Evolutionary conservation across 1,140 invertebrate species (phyloP).

Genomic region (Araneus ventricosus): DNA sequence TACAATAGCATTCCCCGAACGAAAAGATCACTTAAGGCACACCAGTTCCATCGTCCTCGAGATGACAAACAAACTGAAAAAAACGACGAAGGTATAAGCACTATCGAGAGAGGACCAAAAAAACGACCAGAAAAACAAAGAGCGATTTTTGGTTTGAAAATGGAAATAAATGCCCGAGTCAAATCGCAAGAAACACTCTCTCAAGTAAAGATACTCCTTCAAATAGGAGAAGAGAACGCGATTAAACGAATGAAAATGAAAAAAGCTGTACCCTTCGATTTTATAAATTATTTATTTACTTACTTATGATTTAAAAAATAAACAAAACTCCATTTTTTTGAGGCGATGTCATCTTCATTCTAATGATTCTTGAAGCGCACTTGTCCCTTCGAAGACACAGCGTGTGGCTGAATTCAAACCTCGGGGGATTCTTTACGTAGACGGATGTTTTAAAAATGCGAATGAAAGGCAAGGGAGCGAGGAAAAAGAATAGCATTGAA

Average conservation of each 20-base stretch:
- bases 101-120: not conserved
- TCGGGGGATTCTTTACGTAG: conserved; percentile 7
- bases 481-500: conserved; percentile 7
- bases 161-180: conserved; percentile 7
- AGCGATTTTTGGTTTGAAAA: not conserved
- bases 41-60: not conserved
- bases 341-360: conserved; percentile 17
- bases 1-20: not conserved
- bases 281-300: conserved; percentile 22
- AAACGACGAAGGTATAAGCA: not conserved
- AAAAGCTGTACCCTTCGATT: conserved; percentile 1
- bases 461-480: not conserved
- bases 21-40: not conserved
- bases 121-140: not conserved
- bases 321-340: not conserved
- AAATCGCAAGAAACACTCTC: not conserved
- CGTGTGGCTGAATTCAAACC: not conserved
- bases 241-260: not conserved
- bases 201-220: not conserved
- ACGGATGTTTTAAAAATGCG: conserved; percentile 8
- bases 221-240: not conserved
- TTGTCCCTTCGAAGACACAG: not conserved
- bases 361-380: conserved; percentile 18
- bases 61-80: not conserved
- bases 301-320: not conserved